Base-by-base conservation (phyloP, 2,888 invertebrate species). In the Acleris sparsana region DNA sequence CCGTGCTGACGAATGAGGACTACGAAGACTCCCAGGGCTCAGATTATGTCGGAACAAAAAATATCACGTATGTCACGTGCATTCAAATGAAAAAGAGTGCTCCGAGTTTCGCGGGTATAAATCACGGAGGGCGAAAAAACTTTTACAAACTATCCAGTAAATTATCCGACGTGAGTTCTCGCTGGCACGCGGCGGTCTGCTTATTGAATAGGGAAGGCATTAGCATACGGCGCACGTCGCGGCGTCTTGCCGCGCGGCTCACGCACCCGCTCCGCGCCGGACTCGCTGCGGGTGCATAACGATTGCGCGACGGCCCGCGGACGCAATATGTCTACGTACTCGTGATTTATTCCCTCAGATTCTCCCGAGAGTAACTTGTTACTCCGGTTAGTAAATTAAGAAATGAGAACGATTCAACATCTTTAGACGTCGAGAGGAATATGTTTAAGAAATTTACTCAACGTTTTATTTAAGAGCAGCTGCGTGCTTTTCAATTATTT, bases 91-190 rank as follows among this genome's bases (percentile, higher is more conserved):
- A 92, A 91, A 92, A 89, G 88, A 89, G 89, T 88, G 88, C 89
- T 89, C 80, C 87, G 89, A 92, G 90, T 92, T 92, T 90, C 86
- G 86, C 88, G 89, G 87, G 86, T 88, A 92, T 92, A 92, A 92
- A 92, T 92, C 92, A 92, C 92, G 86, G 90, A 89, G 85, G 89
- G 88, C 86, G 89, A 91, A 92, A 92, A 92, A 92, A 92, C 86
- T 92, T 92, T 90, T 90, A 92, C 92, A 92, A 92, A 92, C 92
- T 92, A 92, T 90, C 90, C 90, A 92, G 92, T 91, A 92, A 92
- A 92, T 92, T 92, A 92, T 92, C 91, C 89, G 90, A 91, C 92
- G 92, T 91, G 92, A 91, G 89, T 89, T 90, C 88, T 92, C 85
- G 84, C 85, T 85, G 89, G 89, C 89, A 88, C 89, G 91, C 86